Evolutionary conservation across 2,113 vertebrate genomes (phyloP), one percentile per base, ranked within the genome.

Genomic region (Psittacula cyanocephala): DNA sequence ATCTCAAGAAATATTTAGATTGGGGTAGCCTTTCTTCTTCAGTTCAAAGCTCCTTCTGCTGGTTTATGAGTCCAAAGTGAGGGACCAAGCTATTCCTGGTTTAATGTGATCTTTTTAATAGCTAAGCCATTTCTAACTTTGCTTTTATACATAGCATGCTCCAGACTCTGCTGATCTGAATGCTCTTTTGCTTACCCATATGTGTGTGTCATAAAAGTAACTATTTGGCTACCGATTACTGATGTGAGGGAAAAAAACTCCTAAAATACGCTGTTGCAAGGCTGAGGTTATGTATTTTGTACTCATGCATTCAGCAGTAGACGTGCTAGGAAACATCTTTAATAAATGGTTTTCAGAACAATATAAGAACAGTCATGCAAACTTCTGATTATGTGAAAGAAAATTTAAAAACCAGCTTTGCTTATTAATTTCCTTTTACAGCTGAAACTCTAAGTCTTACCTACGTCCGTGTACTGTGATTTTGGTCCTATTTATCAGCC

Each of bases 11-110:
- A 64, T 76, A 68, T 89, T 89, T 84, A 84, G 57, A 84, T 88
- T 85, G 86, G 62, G 49, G 39, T 52, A 80, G 49, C 62, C 86
- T 95, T 93, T 95, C 46, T 89, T 93, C 71, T 84, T 78, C 75
- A 94, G 69, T 93, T 96, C 86, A 95, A 92, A 94, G 83, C 65
- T 95, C 62, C 89, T 95, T 53, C 64, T 95, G 65, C 52, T 91
- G 64, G 25, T 94, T 93, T 91, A 92, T 92, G 94, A 97, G 80
- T 75, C 35, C 31, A 53, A 93, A 89, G 80, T 50, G 59, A 96
- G 52, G 67, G 91, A 76, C 41, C 44, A 89, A 94, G 41, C 37
- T 93, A 92, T 81, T 91, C 39, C 59, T 95, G 91, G 63, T 95
- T 96, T 94, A 93, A 88, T 68, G 77, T 43, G 67, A 86, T 81